Conservation (phyloP, 2,888 invertebrate genomes). For the Pseudanteris insignis region DNA sequence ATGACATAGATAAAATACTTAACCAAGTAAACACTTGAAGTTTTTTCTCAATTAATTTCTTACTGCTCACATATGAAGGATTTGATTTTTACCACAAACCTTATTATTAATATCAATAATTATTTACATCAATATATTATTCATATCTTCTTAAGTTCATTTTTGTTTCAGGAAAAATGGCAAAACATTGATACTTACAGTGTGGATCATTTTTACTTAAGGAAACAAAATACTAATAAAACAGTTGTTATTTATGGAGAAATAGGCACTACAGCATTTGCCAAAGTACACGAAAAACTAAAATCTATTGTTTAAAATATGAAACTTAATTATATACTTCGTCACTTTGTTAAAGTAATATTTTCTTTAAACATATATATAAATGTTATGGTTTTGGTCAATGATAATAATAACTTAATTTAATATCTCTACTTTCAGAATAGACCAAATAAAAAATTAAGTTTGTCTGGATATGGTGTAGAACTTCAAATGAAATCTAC, state of each 20-base stretch:
- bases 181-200: constrained; percentile 73
- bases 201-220: constrained; percentile 87
- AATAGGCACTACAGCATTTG: constrained; percentile 81
- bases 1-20: no score
- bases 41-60: no score
- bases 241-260: constrained; percentile 89
- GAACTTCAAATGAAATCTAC: constrained; percentile 98
- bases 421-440: no score
- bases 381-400: no score
- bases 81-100: no score
- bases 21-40: no score
- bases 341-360: constrained; percentile 87
- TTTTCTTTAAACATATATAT: no score
- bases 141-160: no score
- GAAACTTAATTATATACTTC: constrained; percentile 83
- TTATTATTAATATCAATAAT: background rate
- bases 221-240: constrained; percentile 75
- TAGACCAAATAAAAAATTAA: constrained; percentile 70
- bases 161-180: constrained; percentile 52
- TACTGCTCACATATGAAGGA: no score
- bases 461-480: constrained; percentile 96
- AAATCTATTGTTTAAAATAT: constrained; percentile 75
- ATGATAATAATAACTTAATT: no score
- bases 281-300: constrained; percentile 78
- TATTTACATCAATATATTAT: background rate